phyloP scores from a whole-genome alignment of 2,113 vertebrate species.

The Stictonetta naevosa region DNA sequence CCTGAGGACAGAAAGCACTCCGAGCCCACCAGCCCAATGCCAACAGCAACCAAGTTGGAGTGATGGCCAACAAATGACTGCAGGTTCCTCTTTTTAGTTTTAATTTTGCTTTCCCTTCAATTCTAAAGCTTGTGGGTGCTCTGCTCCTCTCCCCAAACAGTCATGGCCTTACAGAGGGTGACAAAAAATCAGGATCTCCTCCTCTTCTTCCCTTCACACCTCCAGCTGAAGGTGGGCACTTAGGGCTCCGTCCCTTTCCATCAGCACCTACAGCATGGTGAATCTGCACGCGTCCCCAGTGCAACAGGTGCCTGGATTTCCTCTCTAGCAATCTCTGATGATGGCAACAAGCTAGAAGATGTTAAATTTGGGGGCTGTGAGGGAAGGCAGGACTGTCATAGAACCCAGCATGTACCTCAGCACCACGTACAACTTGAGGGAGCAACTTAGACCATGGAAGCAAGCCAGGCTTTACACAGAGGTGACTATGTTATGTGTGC shows the following conservation, averaged over 20 bases:
- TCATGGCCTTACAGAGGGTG: background rate
- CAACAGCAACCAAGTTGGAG: constrained; percentile 9
- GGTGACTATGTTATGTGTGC: background rate
- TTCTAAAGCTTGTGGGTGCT: background rate
- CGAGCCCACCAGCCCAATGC: constrained; percentile 15
- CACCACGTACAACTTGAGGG: background rate
- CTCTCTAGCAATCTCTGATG: background rate
- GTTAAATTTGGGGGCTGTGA: background rate
- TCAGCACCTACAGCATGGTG: background rate
- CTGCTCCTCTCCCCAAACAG: background rate
- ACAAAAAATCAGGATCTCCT: background rate
- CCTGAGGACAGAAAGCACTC: constrained; percentile 6
- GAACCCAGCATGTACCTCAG: background rate
- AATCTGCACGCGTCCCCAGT: background rate
- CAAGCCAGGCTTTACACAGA: background rate
- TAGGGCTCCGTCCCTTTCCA: background rate
- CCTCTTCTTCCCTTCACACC: background rate
- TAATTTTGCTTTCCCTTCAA: background rate
- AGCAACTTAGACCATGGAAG: background rate
- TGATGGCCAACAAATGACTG: constrained; percentile 22
- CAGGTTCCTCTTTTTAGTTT: background rate
- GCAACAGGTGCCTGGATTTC: background rate
- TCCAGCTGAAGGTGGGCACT: background rate
- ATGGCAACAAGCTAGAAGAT: background rate
- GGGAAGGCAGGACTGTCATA: background rate